Base-by-base conservation (phyloP, 2,888 invertebrate species). In the Euphydryas editha region DNA sequence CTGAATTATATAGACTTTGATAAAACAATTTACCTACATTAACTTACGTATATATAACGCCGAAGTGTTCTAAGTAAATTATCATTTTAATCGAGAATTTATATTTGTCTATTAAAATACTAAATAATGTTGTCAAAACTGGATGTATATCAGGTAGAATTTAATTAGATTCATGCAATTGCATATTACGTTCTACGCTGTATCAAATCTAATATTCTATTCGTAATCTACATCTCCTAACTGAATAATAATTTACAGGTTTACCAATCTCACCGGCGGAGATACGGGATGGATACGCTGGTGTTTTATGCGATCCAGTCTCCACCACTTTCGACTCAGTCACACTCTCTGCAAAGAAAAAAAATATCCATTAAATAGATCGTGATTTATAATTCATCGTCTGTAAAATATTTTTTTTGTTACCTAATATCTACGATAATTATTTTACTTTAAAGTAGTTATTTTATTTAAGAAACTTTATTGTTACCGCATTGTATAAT, bases 191-290 rank as follows among this genome's bases (percentile, higher is more conserved):
- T 10, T 18, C 18, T 49, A 21, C 15, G 0, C 11, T 0, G 0
- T 10, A 13, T 15, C 15, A 21, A 13, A 11, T 49, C 13, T 49
- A 13, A 5, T n/a, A n/a, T 21, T 20, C 21, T 18, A 2, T 21
- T 30, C 18, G 30, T 18, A 37, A 21, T 18, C 21, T 24, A 46
- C 20, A 42, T 13, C 21, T 15, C 17, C 36, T 59, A 55, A 36
- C 1, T 61, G 54, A 68, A 62, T 57, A 54, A 65, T 69, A 57
- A 56, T 65, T 54, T 65, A 55, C 13, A 64, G 77, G 70, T 87
- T 88, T 90, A 89, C 89, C 88, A 73, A 83, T 85, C 92, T 92
- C 90, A 92, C 91, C 91, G 76, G 86, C 92, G 81, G 90, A 90
- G 85, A 92, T 83, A 46, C 88, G 81, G 73, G 91, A 87, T 2